A percentile compares a stretch with the other conserved stretches of the same genome.
Conservation (phyloP, 2,888 invertebrate genomes). For the Scaptomyza tumidula region DNA sequence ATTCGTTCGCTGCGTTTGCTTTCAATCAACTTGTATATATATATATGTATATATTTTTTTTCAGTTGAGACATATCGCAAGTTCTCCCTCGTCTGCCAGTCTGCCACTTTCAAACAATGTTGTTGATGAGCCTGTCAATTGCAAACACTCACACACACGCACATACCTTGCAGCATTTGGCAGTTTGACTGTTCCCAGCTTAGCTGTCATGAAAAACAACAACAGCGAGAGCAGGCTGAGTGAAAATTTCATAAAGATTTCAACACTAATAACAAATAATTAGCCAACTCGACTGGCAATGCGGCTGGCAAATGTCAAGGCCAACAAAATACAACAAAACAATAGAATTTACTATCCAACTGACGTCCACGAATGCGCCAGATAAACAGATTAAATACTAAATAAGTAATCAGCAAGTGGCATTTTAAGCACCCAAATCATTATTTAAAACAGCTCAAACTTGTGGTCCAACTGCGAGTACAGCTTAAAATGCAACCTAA, state of each 20-base stretch:
- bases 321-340: constrained; percentile 25
- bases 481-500: not conserved
- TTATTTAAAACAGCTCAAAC: constrained; percentile 2
- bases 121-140: constrained; percentile 75
- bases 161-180: constrained; percentile 7
- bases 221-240: constrained; percentile 30
- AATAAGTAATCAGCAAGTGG: constrained; percentile 6
- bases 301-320: constrained; percentile 61
- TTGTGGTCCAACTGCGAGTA: not conserved
- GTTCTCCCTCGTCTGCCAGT: constrained; percentile 43
- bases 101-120: constrained; percentile 71
- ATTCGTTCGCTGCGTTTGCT: constrained; percentile 60
- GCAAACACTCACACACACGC: constrained; percentile 25
- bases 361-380: constrained; percentile 28
- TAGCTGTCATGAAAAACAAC: constrained; percentile 47
- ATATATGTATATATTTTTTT: not conserved
- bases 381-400: constrained; percentile 34
- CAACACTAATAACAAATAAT: constrained; percentile 76
- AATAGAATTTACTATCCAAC: constrained; percentile 37
- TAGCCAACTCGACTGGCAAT: constrained; percentile 67
- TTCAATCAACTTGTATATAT: constrained; percentile 68
- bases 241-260: constrained; percentile 71
- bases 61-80: constrained; percentile 50
- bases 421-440: constrained; percentile 19
- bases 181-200: constrained; percentile 38